Conservation (phyloP, 2,113 vertebrate genomes). For the Tursiops truncatus region DNA sequence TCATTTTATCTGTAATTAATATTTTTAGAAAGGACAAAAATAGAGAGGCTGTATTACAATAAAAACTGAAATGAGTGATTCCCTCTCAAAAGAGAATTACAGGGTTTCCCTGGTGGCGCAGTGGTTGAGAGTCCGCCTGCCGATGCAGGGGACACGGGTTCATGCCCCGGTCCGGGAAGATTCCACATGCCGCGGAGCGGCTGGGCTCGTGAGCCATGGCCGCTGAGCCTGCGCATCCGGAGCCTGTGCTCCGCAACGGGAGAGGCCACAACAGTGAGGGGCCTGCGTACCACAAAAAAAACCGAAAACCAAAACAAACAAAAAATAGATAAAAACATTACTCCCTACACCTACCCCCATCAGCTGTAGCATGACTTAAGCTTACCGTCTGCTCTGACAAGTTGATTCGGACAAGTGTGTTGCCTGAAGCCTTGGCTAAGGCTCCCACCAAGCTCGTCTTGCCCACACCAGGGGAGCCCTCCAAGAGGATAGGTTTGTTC, state of each 20-base stretch:
- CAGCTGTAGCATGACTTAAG: neutral
- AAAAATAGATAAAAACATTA: neutral
- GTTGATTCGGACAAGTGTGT: slow-evolving; percentile 95
- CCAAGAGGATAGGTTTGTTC: slow-evolving; percentile 93
- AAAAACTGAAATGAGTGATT: neutral
- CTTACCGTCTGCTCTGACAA: slow-evolving; percentile 97
- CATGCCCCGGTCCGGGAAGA: too few relatives aligned
- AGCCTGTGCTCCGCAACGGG: too few relatives aligned
- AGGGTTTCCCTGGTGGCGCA: neutral
- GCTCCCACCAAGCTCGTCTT: slow-evolving; percentile 97
- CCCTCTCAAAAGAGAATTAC: neutral
- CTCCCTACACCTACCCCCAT: neutral
- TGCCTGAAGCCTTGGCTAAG: slow-evolving; percentile 95
- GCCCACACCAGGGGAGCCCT: slow-evolving; percentile 97
- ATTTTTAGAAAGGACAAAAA: neutral
- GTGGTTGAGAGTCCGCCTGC: too few relatives aligned
- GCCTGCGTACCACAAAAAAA: too few relatives aligned
- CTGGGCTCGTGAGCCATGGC: too few relatives aligned
- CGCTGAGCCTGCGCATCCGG: too few relatives aligned
- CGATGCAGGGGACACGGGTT: too few relatives aligned
- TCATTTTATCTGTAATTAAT: neutral
- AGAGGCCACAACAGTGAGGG: too few relatives aligned
- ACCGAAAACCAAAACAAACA: too few relatives aligned
- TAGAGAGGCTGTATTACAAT: neutral
- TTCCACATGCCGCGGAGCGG: too few relatives aligned